Evolutionary conservation across 2,888 invertebrate genomes (phyloP).

Genomic region (Campoplex capitator): DNA sequence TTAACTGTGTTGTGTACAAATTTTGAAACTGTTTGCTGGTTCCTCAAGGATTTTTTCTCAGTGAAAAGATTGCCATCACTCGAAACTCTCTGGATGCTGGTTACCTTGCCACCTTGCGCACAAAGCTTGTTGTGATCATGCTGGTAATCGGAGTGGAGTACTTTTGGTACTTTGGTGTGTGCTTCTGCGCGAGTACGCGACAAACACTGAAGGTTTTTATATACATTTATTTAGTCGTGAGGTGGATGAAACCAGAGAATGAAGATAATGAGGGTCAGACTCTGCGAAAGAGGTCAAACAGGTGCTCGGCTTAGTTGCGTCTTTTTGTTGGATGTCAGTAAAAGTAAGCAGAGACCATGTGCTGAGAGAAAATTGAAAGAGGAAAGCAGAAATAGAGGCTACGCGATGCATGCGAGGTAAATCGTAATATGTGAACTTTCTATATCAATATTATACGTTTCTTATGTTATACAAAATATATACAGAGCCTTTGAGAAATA

Average conservation of each 20-base stretch:
- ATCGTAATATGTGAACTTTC: conserved; percentile 1
- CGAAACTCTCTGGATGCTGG: conserved; percentile 16
- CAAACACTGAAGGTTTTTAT: not conserved
- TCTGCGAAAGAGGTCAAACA: conserved; percentile 21
- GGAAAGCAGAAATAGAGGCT: not conserved
- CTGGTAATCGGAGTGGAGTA: conserved; percentile 12
- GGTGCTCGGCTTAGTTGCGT: not conserved
- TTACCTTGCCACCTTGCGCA: not conserved
- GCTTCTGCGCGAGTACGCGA: not conserved
- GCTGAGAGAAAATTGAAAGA: conserved; percentile 1
- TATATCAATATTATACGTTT: not conserved
- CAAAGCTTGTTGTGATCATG: conserved; percentile 5
- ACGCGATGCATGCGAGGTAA: not conserved
- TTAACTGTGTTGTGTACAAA: not conserved
- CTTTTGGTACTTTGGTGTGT: not conserved
- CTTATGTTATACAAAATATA: conserved; percentile 10
- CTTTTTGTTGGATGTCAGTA: not conserved
- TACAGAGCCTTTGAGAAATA: conserved; percentile 33
- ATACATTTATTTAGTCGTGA: not conserved
- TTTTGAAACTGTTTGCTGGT: conserved; percentile 4
- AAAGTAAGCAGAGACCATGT: not conserved
- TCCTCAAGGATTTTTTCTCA: not conserved
- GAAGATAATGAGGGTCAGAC: conserved; percentile 34
- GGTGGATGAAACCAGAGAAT: conserved; percentile 24
- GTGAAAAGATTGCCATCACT: not conserved